Evolutionary conservation across 1,140 invertebrate species (phyloP), one percentile per base, ranked within the genome.

Genomic region (Holotrichia oblita): DNA sequence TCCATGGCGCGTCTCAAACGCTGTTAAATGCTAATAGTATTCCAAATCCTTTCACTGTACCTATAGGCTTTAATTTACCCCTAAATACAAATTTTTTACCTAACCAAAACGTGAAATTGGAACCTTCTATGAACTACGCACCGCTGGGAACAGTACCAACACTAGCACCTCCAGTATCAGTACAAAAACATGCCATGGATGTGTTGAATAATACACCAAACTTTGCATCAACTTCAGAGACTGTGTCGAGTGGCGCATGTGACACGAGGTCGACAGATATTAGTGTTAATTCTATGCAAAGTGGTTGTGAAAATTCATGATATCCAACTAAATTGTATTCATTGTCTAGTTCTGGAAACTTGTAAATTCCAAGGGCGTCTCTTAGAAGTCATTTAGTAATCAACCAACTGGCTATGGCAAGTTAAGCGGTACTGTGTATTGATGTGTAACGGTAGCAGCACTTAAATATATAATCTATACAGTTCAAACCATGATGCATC

Each of bases 11-110:
- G 7, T 80, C 83, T 69, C 87, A 88, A 74, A 40, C 89, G 89
- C 61, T 87, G 87, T 81, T 89, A 88, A 84, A 88, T 88, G 83
- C 87, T 88, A 83, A 88, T 17, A 69, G 9, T 22, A 69, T 69
- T 69, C 22, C 61, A 10, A 69, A 69, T 69, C 61, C 61, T 27
- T 69, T 69, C 22, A 22, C 20, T 9, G 7, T 69, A 22, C 61
- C 61, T 10, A 14, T 34, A 27, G 12, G 61, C 8, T 27, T 22
- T 69, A 69, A 69, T 34, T 34, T 69, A 69, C 61, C 61, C 1
- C 14, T 34, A 10, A 69, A 69, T 69, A 34, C 61, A 27, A 69
- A 69, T 27, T 27, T 34, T 27, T 69, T 27, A 10, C 22, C 61
- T 27, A 69, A 34, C 22, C 27, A 24, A 27, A 69, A 14, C 22